phyloP scores from a whole-genome alignment of 2,113 vertebrate genomes.

The Equus przewalskii region DNA sequence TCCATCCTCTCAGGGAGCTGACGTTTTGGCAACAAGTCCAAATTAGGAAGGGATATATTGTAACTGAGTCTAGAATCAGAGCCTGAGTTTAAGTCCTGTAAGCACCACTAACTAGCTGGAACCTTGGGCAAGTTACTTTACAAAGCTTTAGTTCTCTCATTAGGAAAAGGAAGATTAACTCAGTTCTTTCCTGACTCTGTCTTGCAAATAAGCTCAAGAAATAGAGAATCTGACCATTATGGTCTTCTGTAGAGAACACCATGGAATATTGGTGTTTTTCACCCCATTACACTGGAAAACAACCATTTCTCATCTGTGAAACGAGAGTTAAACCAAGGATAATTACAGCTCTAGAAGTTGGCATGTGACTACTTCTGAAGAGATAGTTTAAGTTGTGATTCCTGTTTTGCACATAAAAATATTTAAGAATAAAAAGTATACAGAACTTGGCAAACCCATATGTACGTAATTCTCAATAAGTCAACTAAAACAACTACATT shows the following conservation, averaged over 20 bases:
- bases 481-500: neutral
- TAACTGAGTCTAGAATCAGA: neutral
- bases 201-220: neutral
- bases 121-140: neutral
- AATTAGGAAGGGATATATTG: neutral
- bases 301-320: neutral
- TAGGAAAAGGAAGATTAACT: neutral
- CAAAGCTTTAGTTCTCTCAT: neutral
- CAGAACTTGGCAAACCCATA: neutral
- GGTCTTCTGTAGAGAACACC: neutral
- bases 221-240: neutral
- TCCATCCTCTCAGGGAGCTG: neutral
- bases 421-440: neutral
- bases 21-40: neutral
- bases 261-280: neutral
- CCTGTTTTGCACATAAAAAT: neutral
- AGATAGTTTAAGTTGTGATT: neutral
- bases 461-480: neutral
- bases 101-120: neutral
- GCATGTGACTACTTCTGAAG: neutral
- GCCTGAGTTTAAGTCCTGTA: neutral
- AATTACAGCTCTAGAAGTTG: neutral
- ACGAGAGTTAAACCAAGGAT: neutral
- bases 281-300: neutral
- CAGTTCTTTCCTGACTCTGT: neutral